phyloP scores from a whole-genome alignment of 2,888 invertebrate species.

The Oxycera nigricornis region DNA sequence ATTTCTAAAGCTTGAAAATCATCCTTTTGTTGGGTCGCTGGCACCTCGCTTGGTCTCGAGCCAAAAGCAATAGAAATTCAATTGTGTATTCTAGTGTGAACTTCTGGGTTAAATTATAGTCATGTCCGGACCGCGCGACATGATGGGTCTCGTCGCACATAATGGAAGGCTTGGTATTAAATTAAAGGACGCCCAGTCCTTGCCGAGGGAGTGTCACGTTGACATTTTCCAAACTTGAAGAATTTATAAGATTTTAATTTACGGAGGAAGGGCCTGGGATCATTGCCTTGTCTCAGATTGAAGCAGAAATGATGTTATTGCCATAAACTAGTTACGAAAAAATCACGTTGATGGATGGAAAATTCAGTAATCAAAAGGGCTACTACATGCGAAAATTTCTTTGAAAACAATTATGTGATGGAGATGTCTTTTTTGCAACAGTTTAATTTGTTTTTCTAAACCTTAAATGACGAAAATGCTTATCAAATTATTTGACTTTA shows the following conservation, averaged over 20 bases:
- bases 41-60: slow-evolving; percentile 27
- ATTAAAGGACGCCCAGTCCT: not conserved
- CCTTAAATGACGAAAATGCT: too few relatives aligned
- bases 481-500: too few relatives aligned
- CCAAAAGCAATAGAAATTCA: slow-evolving; percentile 40
- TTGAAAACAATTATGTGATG: too few relatives aligned
- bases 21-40: not conserved
- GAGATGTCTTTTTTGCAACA: too few relatives aligned
- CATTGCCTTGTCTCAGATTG: too few relatives aligned
- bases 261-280: too few relatives aligned
- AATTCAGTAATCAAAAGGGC: too few relatives aligned
- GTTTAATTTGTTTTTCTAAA: too few relatives aligned
- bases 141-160: not conserved
- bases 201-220: not conserved
- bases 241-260: not conserved
- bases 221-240: not conserved
- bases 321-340: too few relatives aligned
- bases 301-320: too few relatives aligned
- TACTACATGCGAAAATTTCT: too few relatives aligned
- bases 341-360: too few relatives aligned
- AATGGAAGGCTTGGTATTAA: not conserved
- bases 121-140: not conserved
- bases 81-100: slow-evolving; percentile 32
- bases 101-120: slow-evolving; percentile 13
- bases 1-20: not conserved